phyloP scores from a whole-genome alignment of 2,888 invertebrate genomes.

The Polydrusus pterygomalis region DNA sequence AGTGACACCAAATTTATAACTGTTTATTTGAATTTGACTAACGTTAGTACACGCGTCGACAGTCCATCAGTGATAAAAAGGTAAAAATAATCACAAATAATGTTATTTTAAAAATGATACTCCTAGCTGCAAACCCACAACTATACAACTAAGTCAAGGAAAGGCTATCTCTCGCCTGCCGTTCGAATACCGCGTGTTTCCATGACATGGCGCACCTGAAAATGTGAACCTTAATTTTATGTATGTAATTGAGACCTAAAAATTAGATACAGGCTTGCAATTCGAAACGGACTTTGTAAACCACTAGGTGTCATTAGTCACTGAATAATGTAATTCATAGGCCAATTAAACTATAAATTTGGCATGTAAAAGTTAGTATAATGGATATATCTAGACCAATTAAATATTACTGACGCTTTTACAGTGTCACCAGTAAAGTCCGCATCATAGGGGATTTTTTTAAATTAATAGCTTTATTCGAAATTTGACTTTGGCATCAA shows the following conservation, averaged over 20 bases:
- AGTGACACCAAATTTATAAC: no score
- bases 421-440: no score
- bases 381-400: slow-evolving; percentile 7
- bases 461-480: no score
- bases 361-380: not conserved
- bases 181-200: slow-evolving; percentile 29
- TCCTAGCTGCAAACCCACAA: not conserved
- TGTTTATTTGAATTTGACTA: no score
- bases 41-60: no score
- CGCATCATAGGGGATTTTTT: no score
- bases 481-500: no score
- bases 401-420: not conserved
- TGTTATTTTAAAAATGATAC: no score
- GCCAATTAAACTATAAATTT: slow-evolving; percentile 1
- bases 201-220: slow-evolving; percentile 31
- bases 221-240: slow-evolving; percentile 15
- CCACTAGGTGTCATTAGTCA: slow-evolving; percentile 21
- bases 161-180: slow-evolving; percentile 24
- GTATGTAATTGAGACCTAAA: slow-evolving; percentile 18
- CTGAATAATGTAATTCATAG: not conserved
- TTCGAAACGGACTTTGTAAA: slow-evolving; percentile 14
- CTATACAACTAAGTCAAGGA: slow-evolving; percentile 33
- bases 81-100: no score
- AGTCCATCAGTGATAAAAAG: no score
- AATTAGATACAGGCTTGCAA: slow-evolving; percentile 4